A percentile compares a stretch with the other conserved stretches of the same genome.
Evolutionary conservation across 2,113 vertebrate genomes (phyloP).

Genomic region (Anarrhichthys ocellatus): DNA sequence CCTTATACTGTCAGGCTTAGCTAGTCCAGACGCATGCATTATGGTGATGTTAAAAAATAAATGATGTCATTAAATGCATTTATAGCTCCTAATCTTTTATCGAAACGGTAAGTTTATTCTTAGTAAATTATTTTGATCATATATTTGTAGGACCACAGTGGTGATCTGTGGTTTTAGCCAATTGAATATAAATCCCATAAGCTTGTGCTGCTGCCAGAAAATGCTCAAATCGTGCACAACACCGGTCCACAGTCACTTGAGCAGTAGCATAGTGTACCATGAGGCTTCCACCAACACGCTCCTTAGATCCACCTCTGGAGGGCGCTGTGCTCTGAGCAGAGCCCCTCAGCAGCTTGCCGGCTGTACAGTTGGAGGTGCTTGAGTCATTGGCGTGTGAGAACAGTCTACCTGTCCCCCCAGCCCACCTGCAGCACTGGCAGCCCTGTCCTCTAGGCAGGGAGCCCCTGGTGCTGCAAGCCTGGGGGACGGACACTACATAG

Average conservation of each 20-base stretch:
- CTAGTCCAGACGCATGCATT: not conserved
- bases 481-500: slow-evolving; percentile 55
- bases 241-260: not conserved
- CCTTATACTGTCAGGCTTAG: not conserved
- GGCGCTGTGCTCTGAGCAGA: slow-evolving; percentile 81
- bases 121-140: slow-evolving; percentile 3
- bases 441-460: slow-evolving; percentile 41
- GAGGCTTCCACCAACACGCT: slow-evolving; percentile 80
- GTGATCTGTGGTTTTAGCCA: slow-evolving; percentile 24
- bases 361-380: slow-evolving; percentile 96
- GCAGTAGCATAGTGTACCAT: not conserved
- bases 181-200: not conserved
- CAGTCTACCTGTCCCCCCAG: slow-evolving; percentile 89
- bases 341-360: slow-evolving; percentile 89
- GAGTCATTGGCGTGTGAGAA: slow-evolving; percentile 98
- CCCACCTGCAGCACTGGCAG: slow-evolving; percentile 69
- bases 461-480: slow-evolving; percentile 60
- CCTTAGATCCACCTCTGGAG: slow-evolving; percentile 98
- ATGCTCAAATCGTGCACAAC: not conserved
- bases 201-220: not conserved
- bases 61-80: not conserved
- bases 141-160: not conserved
- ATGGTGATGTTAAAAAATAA: not conserved
- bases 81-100: not conserved
- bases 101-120: not conserved